These are phyloP conservation scores for Lasiurus borealis DNA, from an alignment of 2,113 vertebrate species.

Conservation along the genomic window DNA sequence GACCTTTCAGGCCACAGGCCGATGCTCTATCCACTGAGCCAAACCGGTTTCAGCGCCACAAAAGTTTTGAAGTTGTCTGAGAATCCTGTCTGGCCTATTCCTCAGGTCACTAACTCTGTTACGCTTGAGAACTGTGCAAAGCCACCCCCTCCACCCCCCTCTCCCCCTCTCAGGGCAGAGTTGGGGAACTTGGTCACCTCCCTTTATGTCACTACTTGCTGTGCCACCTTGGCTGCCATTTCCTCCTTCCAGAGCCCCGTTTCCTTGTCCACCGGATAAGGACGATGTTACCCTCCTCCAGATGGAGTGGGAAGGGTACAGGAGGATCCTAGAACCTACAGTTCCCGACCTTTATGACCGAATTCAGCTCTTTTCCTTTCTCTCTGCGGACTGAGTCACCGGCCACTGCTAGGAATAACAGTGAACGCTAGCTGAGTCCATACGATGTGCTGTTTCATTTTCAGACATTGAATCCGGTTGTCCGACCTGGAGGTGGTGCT, in stretches of 20 bases:
- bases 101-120: neutral
- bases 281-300: neutral
- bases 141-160: neutral
- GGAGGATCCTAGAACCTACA: neutral
- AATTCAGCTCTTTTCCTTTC: neutral
- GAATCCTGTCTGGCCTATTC: neutral
- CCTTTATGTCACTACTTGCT: neutral
- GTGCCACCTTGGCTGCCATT: neutral
- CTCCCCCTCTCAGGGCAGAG: neutral
- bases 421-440: rapidly evolving
- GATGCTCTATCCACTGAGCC: too few relatives aligned
- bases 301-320: neutral
- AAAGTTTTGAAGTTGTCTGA: neutral
- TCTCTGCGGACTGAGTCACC: too few relatives aligned
- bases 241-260: neutral
- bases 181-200: neutral
- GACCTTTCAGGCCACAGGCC: too few relatives aligned
- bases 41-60: neutral
- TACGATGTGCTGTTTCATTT: rapidly evolving
- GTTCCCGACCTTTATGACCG: neutral
- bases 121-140: neutral
- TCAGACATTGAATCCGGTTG: too few relatives aligned
- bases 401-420: neutral
- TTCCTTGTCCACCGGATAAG: neutral
- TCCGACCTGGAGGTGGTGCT: neutral